These are phyloP conservation scores for Orius insidiosus DNA, from an alignment of 1,140 invertebrate species.

Conservation along the genomic window DNA sequence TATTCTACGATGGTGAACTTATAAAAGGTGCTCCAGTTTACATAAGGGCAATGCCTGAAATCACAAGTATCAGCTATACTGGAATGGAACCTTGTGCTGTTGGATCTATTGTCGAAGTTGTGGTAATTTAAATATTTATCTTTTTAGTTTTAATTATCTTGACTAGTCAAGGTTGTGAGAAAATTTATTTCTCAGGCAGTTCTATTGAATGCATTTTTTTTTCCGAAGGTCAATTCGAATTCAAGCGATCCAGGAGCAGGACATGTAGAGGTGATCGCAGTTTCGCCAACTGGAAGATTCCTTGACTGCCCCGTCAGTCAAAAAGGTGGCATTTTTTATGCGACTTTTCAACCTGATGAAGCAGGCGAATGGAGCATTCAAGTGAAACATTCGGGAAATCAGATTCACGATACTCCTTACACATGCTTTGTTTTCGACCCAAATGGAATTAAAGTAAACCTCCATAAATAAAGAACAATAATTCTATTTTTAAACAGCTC, in stretches of 20 bases:
- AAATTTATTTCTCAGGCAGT: not conserved
- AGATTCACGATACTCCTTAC: slow-evolving; percentile 92
- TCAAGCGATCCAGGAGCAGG: slow-evolving; percentile 49
- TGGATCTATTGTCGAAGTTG: slow-evolving; percentile 84
- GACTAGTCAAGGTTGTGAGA: not conserved
- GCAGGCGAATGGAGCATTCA: slow-evolving; percentile 92
- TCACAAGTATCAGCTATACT: slow-evolving; percentile 68
- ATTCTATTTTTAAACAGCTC: slow-evolving; percentile 26
- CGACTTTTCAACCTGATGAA: slow-evolving; percentile 92
- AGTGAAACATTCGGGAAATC: slow-evolving; percentile 88
- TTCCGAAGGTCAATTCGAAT: slow-evolving; percentile 49
- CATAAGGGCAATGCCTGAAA: slow-evolving; percentile 69
- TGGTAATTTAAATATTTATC: slow-evolving; percentile 44
- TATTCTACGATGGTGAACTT: slow-evolving; percentile 43
- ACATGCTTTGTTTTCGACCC: slow-evolving; percentile 95
- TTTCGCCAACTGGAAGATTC: slow-evolving; percentile 64
- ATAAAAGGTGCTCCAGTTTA: slow-evolving; percentile 53
- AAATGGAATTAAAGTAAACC: slow-evolving; percentile 57
- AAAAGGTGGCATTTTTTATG: slow-evolving; percentile 64
- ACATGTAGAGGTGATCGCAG: slow-evolving; percentile 73
- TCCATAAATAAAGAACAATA: not conserved
- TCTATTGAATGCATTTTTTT: slow-evolving; percentile 13
- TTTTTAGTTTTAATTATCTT: too few relatives aligned
- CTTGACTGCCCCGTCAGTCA: slow-evolving; percentile 59
- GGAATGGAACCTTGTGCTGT: slow-evolving; percentile 89